A percentile compares a stretch with the other conserved stretches of the same genome.
phyloP scores from a whole-genome alignment of 1,140 invertebrate genomes.

The Drosophila eugracilis region DNA sequence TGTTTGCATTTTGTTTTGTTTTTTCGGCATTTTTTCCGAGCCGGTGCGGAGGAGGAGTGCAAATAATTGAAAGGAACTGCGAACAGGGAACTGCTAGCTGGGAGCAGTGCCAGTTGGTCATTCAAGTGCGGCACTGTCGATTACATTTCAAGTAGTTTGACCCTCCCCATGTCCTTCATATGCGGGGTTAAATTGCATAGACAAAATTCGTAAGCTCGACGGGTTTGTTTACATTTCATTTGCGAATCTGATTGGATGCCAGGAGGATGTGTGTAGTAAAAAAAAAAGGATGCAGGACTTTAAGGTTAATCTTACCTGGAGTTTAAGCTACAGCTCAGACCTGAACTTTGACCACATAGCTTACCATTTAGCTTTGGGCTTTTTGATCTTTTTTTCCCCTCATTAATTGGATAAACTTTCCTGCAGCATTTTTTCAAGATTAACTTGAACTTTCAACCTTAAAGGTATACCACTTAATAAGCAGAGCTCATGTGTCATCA shows the following conservation, averaged over 20 bases:
- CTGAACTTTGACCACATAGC: not conserved
- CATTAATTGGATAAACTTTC: not conserved
- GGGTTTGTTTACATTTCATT: slow-evolving; percentile 76
- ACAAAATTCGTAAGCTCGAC: slow-evolving; percentile 62
- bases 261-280: not conserved
- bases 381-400: not conserved
- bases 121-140: slow-evolving; percentile 80
- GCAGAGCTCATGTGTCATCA: slow-evolving; percentile 27
- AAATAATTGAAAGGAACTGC: slow-evolving; percentile 78
- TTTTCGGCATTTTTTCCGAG: slow-evolving; percentile 65
- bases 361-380: too few relatives aligned
- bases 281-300: slow-evolving; percentile 13
- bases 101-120: slow-evolving; percentile 64
- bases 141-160: slow-evolving; percentile 75
- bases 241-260: slow-evolving; percentile 70
- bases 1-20: slow-evolving; percentile 82
- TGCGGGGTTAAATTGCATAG: slow-evolving; percentile 71
- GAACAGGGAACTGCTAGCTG: slow-evolving; percentile 13
- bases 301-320: slow-evolving; percentile 13
- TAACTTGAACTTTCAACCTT: not conserved
- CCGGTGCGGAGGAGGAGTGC: slow-evolving; percentile 54
- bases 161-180: slow-evolving; percentile 26
- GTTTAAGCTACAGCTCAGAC: not conserved
- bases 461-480: not conserved
- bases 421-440: not conserved